Percentiles rank a stretch among this genome's conserved stretches.
Conservation (phyloP, 2,797 vertebrate species). For the Amphiprion clarkii region DNA sequence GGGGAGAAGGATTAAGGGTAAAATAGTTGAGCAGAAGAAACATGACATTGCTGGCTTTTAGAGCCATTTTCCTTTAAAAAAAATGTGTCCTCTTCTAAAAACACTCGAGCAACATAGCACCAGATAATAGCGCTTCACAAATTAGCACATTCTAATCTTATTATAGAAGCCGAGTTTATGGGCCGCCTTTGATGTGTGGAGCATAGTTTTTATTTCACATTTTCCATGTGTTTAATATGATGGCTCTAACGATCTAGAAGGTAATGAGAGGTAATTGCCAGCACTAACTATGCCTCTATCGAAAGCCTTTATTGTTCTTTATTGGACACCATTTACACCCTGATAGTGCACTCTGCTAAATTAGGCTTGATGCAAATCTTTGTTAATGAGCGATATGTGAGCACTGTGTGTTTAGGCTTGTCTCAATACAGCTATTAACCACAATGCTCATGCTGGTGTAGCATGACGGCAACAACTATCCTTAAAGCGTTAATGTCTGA, state of each 20-base stretch:
- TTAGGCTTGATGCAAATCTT: slow-evolving; percentile 79
- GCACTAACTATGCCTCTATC: slow-evolving; percentile 64
- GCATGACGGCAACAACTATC: slow-evolving; percentile 50
- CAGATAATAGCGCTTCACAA: slow-evolving; percentile 30
- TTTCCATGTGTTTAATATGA: slow-evolving; percentile 77
- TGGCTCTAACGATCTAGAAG: slow-evolving; percentile 65
- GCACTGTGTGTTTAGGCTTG: slow-evolving; percentile 71
- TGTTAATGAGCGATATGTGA: slow-evolving; percentile 74
- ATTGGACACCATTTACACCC: slow-evolving; percentile 76
- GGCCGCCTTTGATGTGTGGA: slow-evolving; percentile 60
- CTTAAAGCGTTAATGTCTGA: slow-evolving; percentile 53
- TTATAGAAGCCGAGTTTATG: slow-evolving; percentile 43
- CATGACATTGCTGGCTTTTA: slow-evolving; percentile 24
- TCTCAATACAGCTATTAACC: slow-evolving; percentile 66
- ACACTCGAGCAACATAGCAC: slow-evolving; percentile 12
- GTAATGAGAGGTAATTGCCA: slow-evolving; percentile 77
- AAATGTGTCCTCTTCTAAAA: slow-evolving; percentile 32
- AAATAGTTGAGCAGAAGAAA: slow-evolving; percentile 40
- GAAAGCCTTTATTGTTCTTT: slow-evolving; percentile 79
- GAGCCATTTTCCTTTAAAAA: slow-evolving; percentile 24
- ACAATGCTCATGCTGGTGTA: slow-evolving; percentile 46
- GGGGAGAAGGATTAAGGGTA: slow-evolving; percentile 33
- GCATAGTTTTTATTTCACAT: slow-evolving; percentile 68
- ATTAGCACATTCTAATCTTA: slow-evolving; percentile 53
- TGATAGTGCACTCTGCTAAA: slow-evolving; percentile 76